Conservation (phyloP, 2,113 vertebrate genomes). For the Elanoides forficatus region DNA sequence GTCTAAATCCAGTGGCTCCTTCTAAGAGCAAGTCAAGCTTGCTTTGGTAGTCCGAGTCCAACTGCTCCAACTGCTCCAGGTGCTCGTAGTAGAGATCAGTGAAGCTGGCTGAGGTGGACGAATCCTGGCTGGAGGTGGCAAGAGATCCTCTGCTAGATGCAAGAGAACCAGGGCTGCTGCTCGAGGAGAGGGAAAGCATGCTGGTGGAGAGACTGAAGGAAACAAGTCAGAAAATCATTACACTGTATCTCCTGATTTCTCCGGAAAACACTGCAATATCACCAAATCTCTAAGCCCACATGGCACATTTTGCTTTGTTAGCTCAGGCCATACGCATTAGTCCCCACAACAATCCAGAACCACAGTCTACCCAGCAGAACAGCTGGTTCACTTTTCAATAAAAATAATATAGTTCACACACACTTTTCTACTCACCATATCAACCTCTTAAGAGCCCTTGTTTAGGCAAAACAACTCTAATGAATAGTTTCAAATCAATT, state of each 20-base stretch:
- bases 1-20: conserved; percentile 79
- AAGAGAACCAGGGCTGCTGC: conserved; percentile 91
- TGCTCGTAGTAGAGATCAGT: conserved; percentile 92
- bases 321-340: conserved; percentile 16
- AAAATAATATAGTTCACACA: neutral
- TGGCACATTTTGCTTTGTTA: neutral
- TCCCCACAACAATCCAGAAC: neutral
- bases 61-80: conserved; percentile 82
- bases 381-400: neutral
- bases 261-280: neutral
- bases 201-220: conserved; percentile 87
- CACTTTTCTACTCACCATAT: neutral
- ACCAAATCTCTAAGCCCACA: neutral
- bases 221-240: conserved; percentile 26
- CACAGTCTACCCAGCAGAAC: neutral
- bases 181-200: conserved; percentile 93
- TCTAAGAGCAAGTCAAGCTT: conserved; percentile 92
- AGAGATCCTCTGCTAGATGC: conserved; percentile 91
- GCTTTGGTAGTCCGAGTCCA: conserved; percentile 88
- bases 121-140: conserved; percentile 89
- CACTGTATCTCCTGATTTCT: neutral
- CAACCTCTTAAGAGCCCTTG: neutral
- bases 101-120: conserved; percentile 90
- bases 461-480: neutral
- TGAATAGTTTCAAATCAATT: neutral